Evolutionary conservation across 2,888 invertebrate species (phyloP), one percentile per base, ranked within the genome.

Genomic region (Amiota communis): DNA sequence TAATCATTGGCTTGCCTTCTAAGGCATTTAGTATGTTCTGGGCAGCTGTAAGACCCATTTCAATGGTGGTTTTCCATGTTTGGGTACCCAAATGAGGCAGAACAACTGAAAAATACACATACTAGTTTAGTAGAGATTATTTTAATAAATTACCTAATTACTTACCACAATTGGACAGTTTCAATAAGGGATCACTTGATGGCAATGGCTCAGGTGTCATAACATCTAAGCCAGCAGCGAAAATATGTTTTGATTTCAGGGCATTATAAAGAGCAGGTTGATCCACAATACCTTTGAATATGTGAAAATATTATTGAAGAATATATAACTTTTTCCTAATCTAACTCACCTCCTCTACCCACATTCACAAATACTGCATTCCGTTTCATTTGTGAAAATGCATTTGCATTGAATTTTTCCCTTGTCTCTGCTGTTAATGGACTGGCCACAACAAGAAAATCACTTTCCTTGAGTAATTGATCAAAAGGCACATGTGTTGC

Each of bases 151-250:
- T 46, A 15, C 4, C 12, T 1, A 12, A 1, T 3, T 23, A 69
- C 80, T 56, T 87, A 96, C 96, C 94, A 87, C 95, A 96, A 89
- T 98, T 98, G 2, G 94, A 92, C 47, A 98, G 88, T 56, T 91
- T 92, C 1, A 96, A 87, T 1, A 98, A 91, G 59, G 95, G 94
- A 89, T 96, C 93, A 87, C 95, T 93, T 1, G 92, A 90, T 0
- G 97, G 96, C 68, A 98, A 88, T 0, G 98, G 98, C 88, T 98
- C 98, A 0, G 98, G 98, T 0, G 93, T 93, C 83, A 95, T 96
- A 1, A 98, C 98, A 88, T 98, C 98, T 1, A 98, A 91, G 0
- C 97, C 98, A 2, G 98, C 98, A 0, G 95, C 95, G 85, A 93
- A 94, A 73, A 98, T 97, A 77, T 92, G 91, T 0, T 93, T 92